Base-by-base conservation (phyloP, 1,140 invertebrate genomes). In the Aphis gossypii region DNA sequence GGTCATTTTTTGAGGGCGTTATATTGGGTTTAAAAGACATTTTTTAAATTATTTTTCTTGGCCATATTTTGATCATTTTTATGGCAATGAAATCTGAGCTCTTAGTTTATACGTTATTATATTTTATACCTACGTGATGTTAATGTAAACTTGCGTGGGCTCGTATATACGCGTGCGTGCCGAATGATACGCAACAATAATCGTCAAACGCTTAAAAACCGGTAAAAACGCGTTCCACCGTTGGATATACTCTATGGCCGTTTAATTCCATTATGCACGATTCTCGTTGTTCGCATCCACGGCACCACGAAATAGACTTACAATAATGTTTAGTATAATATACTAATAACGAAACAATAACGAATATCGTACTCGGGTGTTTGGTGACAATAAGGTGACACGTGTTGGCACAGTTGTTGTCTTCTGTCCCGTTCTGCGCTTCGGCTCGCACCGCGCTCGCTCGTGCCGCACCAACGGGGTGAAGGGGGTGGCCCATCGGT, bases 331-430 rank as follows among this genome's bases (percentile, higher is more conserved):
- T 76, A 76, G 60, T 76, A 76, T 76, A 76, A 76, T 76, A 76
- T 76, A 76, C 60, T 76, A 76, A 76, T 76, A 76, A 68, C 9
- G 30, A 90, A 41, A 90, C 89, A 90, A 90, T 68, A 90, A 60
- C 35, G 23, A 68, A 76, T 76, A n/a, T n/a, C 60, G 95, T 98
- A 97, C n/a, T 99, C 96, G 0, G 99, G 99, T 38, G 56, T 18
- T 76, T n/a, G n/a, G 60, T 76, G 92, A 93, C 92, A 93, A 93
- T 86, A 93, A 93, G 92, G 76, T 20, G 92, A 93, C 92, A 93
- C 92, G 92, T 93, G 92, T 93, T 93, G 23, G 48, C 82, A 93
- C 92, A 93, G 92, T 93, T 93, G 92, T 93, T 41, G 38, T 86
- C 25, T 25, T n/a, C 60, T 76, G 60, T 76, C 60, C 30, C 86